Evolutionary conservation across 2,888 invertebrate species (phyloP), one percentile per base, ranked within the genome.

Genomic region (Bembecia ichneumoniformis): DNA sequence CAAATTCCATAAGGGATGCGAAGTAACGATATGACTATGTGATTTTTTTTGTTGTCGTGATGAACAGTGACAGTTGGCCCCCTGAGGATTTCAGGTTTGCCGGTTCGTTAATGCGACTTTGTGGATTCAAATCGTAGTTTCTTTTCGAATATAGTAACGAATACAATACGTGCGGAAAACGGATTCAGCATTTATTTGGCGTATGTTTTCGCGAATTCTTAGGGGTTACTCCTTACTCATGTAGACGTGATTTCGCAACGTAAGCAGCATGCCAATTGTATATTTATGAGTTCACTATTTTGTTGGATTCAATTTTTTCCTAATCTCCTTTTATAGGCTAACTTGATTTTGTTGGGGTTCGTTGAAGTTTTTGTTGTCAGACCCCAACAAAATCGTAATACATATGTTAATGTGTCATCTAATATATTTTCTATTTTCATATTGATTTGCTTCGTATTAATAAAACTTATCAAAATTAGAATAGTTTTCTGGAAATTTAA

Each of bases 221-320:
- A 63, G 62, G 73, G 75, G 70, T 68, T 68, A 60, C 67, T 61
- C 60, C 62, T 65, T 65, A 61, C 64, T 64, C 65, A 61, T 63
- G 69, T 65, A 66, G 72, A 77, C 80, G 82, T 82, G 82, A 80
- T 83, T 81, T 72, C 56, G 75, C 69, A 71, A 63, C 71, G 71
- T 68, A 76, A 77, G 74, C 77, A 73, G 73, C 73, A 71, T 68
- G 71, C 76, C 82, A 82, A 84, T 84, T 82, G 84, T 82, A 82
- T 86, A 86, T 86, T 84, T 86, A 86, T 86, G 82, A 82, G 80
- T 69, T 75, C 62, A 80, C 79, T 77, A 78, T 77, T 78, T 75
- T 60, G 69, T 60, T 51, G 64, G 55, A 68, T 69, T 68, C 64
- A 66, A 68, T 68, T 66, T 66, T 5, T 61, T 54, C 52, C 56